phyloP scores from a whole-genome alignment of 2,888 invertebrate species.

The Odiellus spinosus region DNA sequence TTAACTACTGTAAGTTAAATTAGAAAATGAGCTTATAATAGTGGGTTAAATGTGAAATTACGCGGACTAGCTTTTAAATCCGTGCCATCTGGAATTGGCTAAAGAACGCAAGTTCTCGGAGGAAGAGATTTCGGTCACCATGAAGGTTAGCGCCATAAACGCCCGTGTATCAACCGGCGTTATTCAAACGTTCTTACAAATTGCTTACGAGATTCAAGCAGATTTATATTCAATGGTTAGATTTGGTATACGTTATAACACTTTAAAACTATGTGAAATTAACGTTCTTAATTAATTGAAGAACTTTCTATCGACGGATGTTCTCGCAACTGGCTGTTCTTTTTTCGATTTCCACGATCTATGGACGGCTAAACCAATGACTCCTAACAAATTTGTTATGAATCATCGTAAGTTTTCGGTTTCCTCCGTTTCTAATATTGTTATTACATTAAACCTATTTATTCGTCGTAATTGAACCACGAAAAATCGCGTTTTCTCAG shows the following conservation, averaged over 20 bases:
- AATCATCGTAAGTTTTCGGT: too few relatives aligned
- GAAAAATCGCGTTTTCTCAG: background rate
- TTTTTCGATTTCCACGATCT: constrained; percentile 37
- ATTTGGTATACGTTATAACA: too few relatives aligned
- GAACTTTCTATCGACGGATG: too few relatives aligned
- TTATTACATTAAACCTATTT: too few relatives aligned
- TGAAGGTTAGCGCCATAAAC: constrained; percentile 49
- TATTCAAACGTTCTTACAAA: constrained; percentile 49
- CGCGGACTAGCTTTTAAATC: constrained; percentile 26
- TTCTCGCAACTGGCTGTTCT: too few relatives aligned
- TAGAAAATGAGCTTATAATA: background rate
- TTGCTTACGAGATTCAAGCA: constrained; percentile 22
- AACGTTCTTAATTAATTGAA: too few relatives aligned
- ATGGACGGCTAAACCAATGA: constrained; percentile 53
- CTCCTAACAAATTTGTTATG: constrained; percentile 22
- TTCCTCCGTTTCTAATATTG: too few relatives aligned
- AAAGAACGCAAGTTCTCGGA: constrained; percentile 38
- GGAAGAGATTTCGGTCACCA: constrained; percentile 47
- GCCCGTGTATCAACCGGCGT: constrained; percentile 54
- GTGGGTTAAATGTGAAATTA: too few relatives aligned
- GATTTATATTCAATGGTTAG: too few relatives aligned
- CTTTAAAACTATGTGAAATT: too few relatives aligned
- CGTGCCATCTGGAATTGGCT: constrained; percentile 28
- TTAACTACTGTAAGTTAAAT: constrained; percentile 22
- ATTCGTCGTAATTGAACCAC: too few relatives aligned